phyloP scores from a whole-genome alignment of 2,113 vertebrate species.

The Spizaetus ornatus region DNA sequence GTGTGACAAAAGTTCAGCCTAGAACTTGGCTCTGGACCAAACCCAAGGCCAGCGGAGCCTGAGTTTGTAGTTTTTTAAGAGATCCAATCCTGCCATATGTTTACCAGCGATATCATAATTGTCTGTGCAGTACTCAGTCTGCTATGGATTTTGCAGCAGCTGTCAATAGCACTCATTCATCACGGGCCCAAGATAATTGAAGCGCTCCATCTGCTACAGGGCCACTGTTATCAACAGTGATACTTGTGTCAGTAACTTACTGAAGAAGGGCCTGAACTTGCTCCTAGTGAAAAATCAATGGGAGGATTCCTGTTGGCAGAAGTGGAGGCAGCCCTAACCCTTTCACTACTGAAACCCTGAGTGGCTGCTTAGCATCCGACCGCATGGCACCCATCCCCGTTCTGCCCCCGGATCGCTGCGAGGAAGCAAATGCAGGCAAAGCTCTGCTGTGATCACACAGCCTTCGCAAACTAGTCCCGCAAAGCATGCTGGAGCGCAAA shows the following conservation, averaged over 20 bases:
- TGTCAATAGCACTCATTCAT: conserved; percentile 62
- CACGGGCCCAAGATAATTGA: conserved; percentile 59
- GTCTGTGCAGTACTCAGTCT: conserved; percentile 47
- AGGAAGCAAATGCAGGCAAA: background rate
- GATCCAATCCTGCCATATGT: conserved; percentile 47
- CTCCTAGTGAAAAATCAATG: conserved; percentile 38
- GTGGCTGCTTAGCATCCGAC: background rate
- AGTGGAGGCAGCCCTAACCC: conserved; percentile 7
- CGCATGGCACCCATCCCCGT: fast-evolving
- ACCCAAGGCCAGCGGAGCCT: background rate
- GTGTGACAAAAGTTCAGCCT: background rate
- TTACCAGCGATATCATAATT: conserved; percentile 59
- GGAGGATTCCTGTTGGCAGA: background rate
- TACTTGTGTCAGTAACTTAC: conserved; percentile 62
- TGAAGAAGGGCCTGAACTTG: conserved; percentile 56
- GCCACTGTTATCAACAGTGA: conserved; percentile 46
- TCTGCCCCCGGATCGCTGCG: background rate
- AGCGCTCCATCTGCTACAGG: conserved; percentile 62
- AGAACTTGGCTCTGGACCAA: conserved; percentile 38
- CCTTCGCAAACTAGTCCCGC: background rate
- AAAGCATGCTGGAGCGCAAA: background rate
- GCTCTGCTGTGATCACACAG: background rate
- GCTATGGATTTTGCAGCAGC: conserved; percentile 68
- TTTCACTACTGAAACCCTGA: conserved; percentile 14
- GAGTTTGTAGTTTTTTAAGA: background rate